Evolutionary conservation across 2,797 vertebrate species (phyloP).

Genomic region (Pteronotus mesoamericanus): DNA sequence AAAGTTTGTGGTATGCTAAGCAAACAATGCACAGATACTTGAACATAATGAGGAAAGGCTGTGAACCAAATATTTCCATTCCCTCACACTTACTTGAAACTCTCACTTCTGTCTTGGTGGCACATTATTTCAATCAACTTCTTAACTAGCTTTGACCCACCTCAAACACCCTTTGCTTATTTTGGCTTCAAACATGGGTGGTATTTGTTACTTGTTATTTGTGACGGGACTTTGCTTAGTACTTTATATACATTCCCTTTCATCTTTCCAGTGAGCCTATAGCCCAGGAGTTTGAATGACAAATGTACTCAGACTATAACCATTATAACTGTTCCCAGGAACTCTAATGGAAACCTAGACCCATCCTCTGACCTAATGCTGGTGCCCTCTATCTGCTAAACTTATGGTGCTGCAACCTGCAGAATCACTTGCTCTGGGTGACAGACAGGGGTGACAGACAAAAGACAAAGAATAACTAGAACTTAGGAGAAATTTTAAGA

Average conservation of each 20-base stretch:
- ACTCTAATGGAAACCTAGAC: neutral
- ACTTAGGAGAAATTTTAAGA: neutral
- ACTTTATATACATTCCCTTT: neutral
- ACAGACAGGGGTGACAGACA: neutral
- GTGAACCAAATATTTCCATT: neutral
- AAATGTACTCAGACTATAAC: neutral
- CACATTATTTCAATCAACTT: neutral
- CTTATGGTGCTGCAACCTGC: neutral
- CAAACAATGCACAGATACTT: neutral
- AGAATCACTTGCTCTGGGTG: neutral
- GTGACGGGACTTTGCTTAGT: neutral
- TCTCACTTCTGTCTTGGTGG: neutral
- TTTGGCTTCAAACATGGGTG: neutral
- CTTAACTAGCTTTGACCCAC: neutral
- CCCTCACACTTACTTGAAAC: neutral
- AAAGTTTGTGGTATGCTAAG: neutral
- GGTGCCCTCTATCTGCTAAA: neutral
- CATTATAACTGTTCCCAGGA: neutral
- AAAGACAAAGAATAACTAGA: neutral
- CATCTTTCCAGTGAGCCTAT: neutral
- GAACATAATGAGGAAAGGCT: neutral
- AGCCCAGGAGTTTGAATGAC: neutral
- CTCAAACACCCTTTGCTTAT: conserved; percentile 13
- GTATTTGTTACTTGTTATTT: neutral
- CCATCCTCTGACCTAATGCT: neutral